Evolutionary conservation across 1,140 invertebrate genomes (phyloP).

Genomic region (Temnothorax curvispinosus): DNA sequence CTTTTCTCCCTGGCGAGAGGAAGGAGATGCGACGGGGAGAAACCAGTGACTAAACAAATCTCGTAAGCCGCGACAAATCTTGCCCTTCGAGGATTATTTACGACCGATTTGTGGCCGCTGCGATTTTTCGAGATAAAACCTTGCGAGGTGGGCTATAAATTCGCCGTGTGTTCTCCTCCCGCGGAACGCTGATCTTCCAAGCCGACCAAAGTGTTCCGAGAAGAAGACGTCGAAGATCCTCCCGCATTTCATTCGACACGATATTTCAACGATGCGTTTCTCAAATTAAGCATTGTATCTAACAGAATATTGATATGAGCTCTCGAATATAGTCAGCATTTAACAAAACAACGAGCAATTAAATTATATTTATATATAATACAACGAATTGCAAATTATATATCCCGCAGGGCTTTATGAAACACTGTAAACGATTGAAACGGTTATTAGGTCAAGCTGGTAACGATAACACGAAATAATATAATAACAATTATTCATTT

Average conservation of each 20-base stretch:
- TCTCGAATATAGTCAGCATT: background rate
- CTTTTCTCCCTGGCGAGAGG: background rate
- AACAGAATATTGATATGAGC: background rate
- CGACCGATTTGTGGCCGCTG: slow-evolving; percentile 41
- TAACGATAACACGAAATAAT: background rate
- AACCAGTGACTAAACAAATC: slow-evolving; percentile 54
- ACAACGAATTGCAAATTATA: background rate
- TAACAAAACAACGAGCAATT: background rate
- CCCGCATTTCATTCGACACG: background rate
- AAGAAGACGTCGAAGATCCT: slow-evolving; percentile 21
- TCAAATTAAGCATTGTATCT: background rate
- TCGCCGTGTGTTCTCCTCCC: slow-evolving; percentile 12
- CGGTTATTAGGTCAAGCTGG: slow-evolving; percentile 5
- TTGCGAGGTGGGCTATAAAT: slow-evolving; percentile 49
- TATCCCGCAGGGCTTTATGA: background rate
- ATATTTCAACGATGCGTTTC: background rate
- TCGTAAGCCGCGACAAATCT: slow-evolving; percentile 60
- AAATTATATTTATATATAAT: background rate
- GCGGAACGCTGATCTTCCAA: background rate
- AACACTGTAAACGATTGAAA: background rate
- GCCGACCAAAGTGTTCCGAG: background rate
- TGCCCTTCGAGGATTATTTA: slow-evolving; percentile 54
- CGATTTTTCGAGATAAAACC: slow-evolving; percentile 59
- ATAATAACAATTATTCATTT: background rate
- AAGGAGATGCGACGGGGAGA: background rate